These are phyloP conservation scores for Leguminivora glycinivorella DNA, from an alignment of 1,140 invertebrate species.

Conservation along the genomic window DNA sequence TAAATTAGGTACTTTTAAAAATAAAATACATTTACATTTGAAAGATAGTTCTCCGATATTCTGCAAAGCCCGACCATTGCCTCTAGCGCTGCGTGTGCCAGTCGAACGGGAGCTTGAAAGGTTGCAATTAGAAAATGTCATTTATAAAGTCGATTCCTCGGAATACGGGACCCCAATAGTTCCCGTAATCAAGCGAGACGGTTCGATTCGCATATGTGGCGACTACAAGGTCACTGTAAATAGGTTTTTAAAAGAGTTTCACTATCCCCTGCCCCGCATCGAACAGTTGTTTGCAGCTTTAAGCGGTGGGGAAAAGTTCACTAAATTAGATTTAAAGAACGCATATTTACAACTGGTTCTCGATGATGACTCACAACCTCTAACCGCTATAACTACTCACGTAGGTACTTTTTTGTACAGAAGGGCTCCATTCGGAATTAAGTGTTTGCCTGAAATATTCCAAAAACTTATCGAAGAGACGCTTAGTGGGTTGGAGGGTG, in stretches of 20 bases:
- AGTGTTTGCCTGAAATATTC: constrained; percentile 34
- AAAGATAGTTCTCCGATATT: constrained; percentile 37
- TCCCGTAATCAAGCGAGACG: constrained; percentile 33
- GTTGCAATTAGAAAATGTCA: constrained; percentile 8
- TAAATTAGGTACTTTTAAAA: constrained; percentile 18
- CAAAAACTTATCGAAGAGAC: constrained; percentile 35
- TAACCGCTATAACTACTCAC: constrained; percentile 37
- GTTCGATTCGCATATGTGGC: constrained; percentile 35
- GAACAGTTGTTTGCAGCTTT: constrained; percentile 33
- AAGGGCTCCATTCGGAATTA: constrained; percentile 36
- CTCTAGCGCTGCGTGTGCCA: constrained; percentile 29
- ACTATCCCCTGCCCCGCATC: constrained; percentile 29
- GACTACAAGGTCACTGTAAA: constrained; percentile 35
- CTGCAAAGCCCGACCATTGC: constrained; percentile 41
- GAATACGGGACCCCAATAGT: constrained; percentile 41
- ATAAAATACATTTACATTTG: constrained; percentile 9
- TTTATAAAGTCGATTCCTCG: constrained; percentile 24
- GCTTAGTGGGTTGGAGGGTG: constrained; percentile 27
- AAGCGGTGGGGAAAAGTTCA: constrained; percentile 33
- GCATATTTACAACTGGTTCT: constrained; percentile 33
- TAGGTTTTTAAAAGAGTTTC: constrained; percentile 22
- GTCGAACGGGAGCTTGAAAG: constrained; percentile 29
- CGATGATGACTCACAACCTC: constrained; percentile 32
- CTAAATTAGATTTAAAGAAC: constrained; percentile 34
- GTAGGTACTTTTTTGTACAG: constrained; percentile 38